Percentiles rank a stretch among this genome's conserved stretches.
Conservation (phyloP, 2,113 vertebrate species). For the Halcyon senegalensis region DNA sequence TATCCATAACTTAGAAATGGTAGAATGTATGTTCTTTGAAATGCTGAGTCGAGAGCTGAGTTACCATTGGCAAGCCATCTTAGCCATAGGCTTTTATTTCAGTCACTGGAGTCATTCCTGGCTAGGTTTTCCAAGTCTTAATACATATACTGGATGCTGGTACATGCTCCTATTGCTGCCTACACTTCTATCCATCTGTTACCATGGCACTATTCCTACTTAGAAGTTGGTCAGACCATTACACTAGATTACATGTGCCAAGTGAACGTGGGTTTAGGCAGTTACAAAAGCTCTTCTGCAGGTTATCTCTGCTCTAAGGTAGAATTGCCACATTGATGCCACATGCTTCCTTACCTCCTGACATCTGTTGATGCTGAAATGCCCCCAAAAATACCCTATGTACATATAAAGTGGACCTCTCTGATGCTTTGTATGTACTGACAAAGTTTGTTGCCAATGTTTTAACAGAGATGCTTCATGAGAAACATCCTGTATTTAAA, state of each 20-base stretch:
- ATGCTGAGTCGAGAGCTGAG: neutral
- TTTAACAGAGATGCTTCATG: neutral
- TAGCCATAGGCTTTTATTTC: slow-evolving; percentile 40
- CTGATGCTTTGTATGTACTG: neutral
- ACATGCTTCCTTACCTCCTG: slow-evolving; percentile 33
- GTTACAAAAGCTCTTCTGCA: slow-evolving; percentile 15
- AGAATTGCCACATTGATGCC: slow-evolving; percentile 6
- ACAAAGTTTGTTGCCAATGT: neutral
- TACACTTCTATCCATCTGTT: slow-evolving; percentile 63
- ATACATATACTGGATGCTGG: slow-evolving; percentile 32
- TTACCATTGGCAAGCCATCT: neutral
- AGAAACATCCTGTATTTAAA: neutral
- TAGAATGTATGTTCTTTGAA: neutral
- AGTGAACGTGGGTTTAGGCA: slow-evolving; percentile 29
- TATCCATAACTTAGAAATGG: neutral
- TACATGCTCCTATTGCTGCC: slow-evolving; percentile 59
- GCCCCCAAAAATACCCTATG: neutral
- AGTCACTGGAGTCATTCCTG: slow-evolving; percentile 49
- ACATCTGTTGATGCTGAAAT: slow-evolving; percentile 32
- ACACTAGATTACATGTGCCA: slow-evolving; percentile 11
- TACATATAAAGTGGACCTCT: neutral
- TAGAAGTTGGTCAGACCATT: slow-evolving; percentile 38
- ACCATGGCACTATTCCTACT: slow-evolving; percentile 46
- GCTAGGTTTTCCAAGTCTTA: slow-evolving; percentile 9
- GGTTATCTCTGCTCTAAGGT: neutral